Base-by-base conservation (phyloP, 2,888 invertebrate genomes). In the Brachynemurus nebulosus region DNA sequence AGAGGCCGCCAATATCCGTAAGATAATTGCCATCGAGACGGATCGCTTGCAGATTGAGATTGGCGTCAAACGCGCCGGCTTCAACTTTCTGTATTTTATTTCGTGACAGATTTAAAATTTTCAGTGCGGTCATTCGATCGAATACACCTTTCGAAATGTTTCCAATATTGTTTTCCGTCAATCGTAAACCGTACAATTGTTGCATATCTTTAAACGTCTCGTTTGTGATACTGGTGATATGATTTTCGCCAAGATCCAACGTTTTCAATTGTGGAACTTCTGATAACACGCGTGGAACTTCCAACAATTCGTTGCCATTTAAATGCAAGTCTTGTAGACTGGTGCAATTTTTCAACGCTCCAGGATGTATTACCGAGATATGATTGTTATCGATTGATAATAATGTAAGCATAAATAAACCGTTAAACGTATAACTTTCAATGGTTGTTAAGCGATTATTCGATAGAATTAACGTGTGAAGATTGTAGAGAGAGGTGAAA, bases 171-270 rank as follows among this genome's bases (percentile, higher is more conserved):
- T 92, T 92, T 65, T 86, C 84, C 20, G 88, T 86, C 47, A 92
- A 66, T 55, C 88, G 72, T 46, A 92, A 68, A 17, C 86, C 82
- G 57, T 82, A 82, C 60, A 92, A 75, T 57, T 84, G 81, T 54
- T 76, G 75, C 72, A 90, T 75, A 52, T 80, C 77, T 61, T 77
- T 75, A 58, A 90, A 84, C n/a, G 85, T 83, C 45, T 80, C 77
- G 59, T 84, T 82, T 54, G 76, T 80, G 54, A 91, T 74, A 53
- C 75, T 73, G 42, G 78, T 75, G 55, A 92, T 83, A 57, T 81
- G 76, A 65, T 91, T 92, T 66, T 86, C 85, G 20, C 86, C 86
- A 52, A 92, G 70, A 64, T 89, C 86, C 48, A 92, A 68, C 16
- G 82, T 81, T 63, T 81, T 80, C 47, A 91, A 65, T 57, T 81